phyloP scores from a whole-genome alignment of 2,888 invertebrate species.

The Trissonchulus sp. region DNA sequence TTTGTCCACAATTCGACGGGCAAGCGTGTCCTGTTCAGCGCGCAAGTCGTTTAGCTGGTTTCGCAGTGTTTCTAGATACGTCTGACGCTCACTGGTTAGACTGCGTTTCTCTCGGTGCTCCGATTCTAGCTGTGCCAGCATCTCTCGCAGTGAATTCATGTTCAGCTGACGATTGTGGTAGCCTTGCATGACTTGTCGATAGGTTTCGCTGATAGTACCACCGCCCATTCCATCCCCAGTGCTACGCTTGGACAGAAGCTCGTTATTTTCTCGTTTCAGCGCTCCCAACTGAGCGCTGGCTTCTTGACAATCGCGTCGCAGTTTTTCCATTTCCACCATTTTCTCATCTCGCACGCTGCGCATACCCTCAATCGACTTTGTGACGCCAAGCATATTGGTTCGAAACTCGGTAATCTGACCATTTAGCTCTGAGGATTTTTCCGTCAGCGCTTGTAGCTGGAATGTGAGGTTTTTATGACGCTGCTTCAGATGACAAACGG shows the following conservation, averaged over 20 bases:
- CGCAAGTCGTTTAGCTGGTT: conserved; percentile 7
- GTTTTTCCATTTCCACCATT: conserved; percentile 63
- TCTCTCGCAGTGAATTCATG: conserved; percentile 65
- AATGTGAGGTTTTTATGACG: conserved; percentile 74
- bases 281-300: conserved; percentile 37
- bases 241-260: background rate
- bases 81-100: conserved; percentile 10
- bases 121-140: conserved; percentile 59
- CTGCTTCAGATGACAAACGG: conserved; percentile 75
- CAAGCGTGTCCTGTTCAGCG: background rate
- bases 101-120: conserved; percentile 51
- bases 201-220: conserved; percentile 33
- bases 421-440: conserved; percentile 70
- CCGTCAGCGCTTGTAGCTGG: conserved; percentile 66
- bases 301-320: conserved; percentile 69
- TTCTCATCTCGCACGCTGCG: conserved; percentile 78
- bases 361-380: conserved; percentile 60
- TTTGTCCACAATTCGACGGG: background rate
- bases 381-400: conserved; percentile 40
- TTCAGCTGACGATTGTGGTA: conserved; percentile 68
- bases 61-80: background rate
- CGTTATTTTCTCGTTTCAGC: background rate
- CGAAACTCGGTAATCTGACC: conserved; percentile 63
- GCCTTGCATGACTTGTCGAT: conserved; percentile 59
- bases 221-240: conserved; percentile 39